Conservation (phyloP, 2,888 invertebrate genomes). For the Habrosyne pyritoides region DNA sequence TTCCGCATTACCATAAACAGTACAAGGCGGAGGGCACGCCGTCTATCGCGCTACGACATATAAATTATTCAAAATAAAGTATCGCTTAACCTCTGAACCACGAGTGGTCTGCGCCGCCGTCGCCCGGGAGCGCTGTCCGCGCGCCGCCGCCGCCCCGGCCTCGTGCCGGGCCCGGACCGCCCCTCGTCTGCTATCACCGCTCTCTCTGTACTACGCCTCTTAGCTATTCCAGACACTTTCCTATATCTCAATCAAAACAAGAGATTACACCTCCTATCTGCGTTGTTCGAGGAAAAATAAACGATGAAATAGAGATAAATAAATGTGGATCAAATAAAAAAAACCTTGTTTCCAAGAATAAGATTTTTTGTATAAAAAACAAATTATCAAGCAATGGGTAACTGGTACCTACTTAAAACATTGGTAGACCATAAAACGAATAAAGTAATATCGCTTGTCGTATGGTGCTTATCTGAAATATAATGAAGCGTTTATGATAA, state of each 20-base stretch:
- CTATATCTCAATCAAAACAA: neutral
- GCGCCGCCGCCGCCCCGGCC: neutral
- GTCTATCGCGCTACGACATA: slow-evolving; percentile 81
- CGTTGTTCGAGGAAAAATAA: neutral
- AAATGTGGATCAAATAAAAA: neutral
- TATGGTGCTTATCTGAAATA: slow-evolving; percentile 11
- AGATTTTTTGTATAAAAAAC: too few relatives aligned
- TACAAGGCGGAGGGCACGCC: slow-evolving; percentile 79
- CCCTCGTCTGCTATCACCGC: neutral
- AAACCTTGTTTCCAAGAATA: too few relatives aligned
- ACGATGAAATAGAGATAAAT: neutral
- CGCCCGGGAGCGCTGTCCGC: neutral
- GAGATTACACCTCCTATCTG: neutral
- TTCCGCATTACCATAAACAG: slow-evolving; percentile 82
- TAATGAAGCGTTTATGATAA: slow-evolving; percentile 51
- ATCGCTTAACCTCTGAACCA: slow-evolving; percentile 78
- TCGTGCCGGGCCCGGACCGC: neutral
- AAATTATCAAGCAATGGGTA: too few relatives aligned
- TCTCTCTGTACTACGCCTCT: neutral
- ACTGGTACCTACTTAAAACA: neutral
- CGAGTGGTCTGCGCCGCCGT: slow-evolving; percentile 10
- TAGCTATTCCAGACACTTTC: neutral
- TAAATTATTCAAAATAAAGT: slow-evolving; percentile 85
- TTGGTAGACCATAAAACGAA: neutral
- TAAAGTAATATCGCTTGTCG: neutral